Evolutionary conservation across 2,797 vertebrate genomes (phyloP).

Genomic region (Dryobates pubescens): DNA sequence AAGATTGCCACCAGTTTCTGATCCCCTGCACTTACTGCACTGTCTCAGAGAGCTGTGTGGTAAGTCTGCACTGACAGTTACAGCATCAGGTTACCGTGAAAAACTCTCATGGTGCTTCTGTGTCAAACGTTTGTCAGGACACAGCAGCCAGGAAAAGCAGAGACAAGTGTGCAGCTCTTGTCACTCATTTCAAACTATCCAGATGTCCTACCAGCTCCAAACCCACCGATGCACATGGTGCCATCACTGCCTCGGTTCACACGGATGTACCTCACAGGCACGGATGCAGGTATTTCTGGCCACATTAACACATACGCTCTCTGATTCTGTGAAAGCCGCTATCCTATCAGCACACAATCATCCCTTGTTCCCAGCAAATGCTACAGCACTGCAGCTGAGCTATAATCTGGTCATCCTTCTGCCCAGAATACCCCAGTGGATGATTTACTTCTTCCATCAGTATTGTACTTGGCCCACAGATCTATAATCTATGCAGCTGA

Average conservation of each 20-base stretch:
- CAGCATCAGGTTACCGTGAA: background rate
- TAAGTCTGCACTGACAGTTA: background rate
- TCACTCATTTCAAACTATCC: background rate
- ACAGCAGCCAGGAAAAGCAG: background rate
- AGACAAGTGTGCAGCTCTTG: background rate
- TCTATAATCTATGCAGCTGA: background rate
- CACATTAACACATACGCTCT: background rate
- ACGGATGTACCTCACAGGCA: background rate
- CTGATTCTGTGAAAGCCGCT: background rate
- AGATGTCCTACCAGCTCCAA: fast-evolving
- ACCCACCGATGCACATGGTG: fast-evolving
- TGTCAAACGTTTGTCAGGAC: background rate
- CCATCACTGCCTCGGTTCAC: background rate
- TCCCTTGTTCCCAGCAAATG: background rate
- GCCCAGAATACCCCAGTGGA: background rate
- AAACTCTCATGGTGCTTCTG: background rate
- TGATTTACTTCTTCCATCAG: slow-evolving; percentile 8
- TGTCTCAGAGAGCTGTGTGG: background rate
- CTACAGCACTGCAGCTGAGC: background rate
- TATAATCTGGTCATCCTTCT: slow-evolving; percentile 10
- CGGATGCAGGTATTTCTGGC: fast-evolving
- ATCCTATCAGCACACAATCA: background rate
- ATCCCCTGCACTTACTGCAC: background rate
- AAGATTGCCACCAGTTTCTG: background rate
- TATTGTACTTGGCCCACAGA: background rate